Evolutionary conservation across 2,888 invertebrate species (phyloP).

Genomic region (Dusona sp.): DNA sequence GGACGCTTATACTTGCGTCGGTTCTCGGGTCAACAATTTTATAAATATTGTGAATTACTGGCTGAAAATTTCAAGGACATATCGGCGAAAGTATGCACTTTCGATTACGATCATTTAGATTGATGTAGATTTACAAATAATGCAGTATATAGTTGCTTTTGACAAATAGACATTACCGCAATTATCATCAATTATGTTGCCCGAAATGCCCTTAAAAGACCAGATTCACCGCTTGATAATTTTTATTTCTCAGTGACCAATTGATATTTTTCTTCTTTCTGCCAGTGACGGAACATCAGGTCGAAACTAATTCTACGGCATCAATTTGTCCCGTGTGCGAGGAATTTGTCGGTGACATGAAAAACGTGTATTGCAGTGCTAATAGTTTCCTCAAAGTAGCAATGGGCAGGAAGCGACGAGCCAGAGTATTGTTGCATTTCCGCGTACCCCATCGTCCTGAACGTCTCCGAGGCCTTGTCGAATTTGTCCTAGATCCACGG

Average conservation of each 20-base stretch:
- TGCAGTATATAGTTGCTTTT: too few relatives aligned
- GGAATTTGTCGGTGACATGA: constrained; percentile 77
- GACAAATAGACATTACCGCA: too few relatives aligned
- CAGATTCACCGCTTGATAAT: background rate
- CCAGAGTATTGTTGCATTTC: constrained; percentile 78
- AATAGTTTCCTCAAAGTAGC: constrained; percentile 79
- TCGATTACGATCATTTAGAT: too few relatives aligned
- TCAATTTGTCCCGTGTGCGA: constrained; percentile 78
- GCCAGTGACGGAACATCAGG: constrained; percentile 49
- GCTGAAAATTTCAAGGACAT: too few relatives aligned
- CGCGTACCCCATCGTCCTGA: constrained; percentile 68
- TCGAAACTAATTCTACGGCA: constrained; percentile 42
- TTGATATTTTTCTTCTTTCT: background rate
- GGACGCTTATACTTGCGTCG: too few relatives aligned
- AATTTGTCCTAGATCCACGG: constrained; percentile 75
- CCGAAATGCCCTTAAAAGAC: background rate
- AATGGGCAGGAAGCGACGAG: constrained; percentile 77
- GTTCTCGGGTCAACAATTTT: too few relatives aligned
- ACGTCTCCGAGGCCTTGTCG: constrained; percentile 75
- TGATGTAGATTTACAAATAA: too few relatives aligned
- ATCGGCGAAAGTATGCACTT: too few relatives aligned
- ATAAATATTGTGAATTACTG: too few relatives aligned
- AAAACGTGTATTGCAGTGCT: constrained; percentile 78
- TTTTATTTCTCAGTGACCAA: background rate
- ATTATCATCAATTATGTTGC: too few relatives aligned